Evolutionary conservation across 2,113 vertebrate species (phyloP), one percentile per base, ranked within the genome.

Genomic region (Zootoca vivipara): DNA sequence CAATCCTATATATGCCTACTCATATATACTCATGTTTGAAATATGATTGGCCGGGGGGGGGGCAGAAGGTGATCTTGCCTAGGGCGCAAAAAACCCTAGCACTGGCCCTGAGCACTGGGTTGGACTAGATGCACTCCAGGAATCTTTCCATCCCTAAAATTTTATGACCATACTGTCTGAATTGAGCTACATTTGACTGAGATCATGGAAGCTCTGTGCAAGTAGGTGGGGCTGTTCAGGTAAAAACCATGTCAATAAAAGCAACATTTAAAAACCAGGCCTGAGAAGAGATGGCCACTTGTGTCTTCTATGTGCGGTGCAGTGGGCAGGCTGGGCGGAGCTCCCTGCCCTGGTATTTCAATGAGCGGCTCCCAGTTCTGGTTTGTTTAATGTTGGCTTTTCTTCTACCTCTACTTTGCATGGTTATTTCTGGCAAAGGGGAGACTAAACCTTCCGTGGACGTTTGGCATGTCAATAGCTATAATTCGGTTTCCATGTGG

Each of bases 391-490:
- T 97, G 97, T 94, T 92, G 90, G 92, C 93, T 92, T 96, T 80
- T 38, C 78, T 13, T 94, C 91, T 94, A 96, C 96, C 96, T 95
- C 96, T 62, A 78, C 92, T 95, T 95, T 82, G 85, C 58, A 92
- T 92, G 95, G 96, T 97, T 98, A 97, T 98, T 98, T 97, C 96
- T 95, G 96, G 97, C 87, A 69, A 96, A 95, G 94, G 92, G 94
- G 95, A 95, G 94, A 93, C 96, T 92, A 96, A 97, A 70, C 91
- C 69, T 95, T 88, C 89, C 75, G 92, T 92, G 92, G 89, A 86
- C 92, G 89, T 93, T 91, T 90, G 92, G 85, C 86, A 88, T 75
- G 91, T 78, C 92, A 91, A 86, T 91, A 90, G 89, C 92, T 95
- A 74, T 94, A 93, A 94, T 94, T 95, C 93, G 88, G 86, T 2